Percentiles rank a stretch among this genome's conserved stretches.
Evolutionary conservation across 2,113 vertebrate genomes (phyloP).

Genomic region (Lophochroa leadbeateri): DNA sequence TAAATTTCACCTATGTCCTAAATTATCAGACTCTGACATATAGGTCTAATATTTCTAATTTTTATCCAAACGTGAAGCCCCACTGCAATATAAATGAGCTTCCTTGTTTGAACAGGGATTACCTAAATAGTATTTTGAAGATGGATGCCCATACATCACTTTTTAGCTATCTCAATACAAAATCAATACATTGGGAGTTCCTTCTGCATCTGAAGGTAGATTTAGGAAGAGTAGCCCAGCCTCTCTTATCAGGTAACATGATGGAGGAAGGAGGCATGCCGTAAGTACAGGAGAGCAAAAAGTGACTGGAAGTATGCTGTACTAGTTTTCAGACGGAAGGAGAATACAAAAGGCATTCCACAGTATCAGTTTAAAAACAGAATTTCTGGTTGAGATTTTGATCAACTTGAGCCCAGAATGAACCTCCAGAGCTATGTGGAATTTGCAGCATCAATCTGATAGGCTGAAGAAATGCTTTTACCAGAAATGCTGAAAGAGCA

Average conservation of each 20-base stretch:
- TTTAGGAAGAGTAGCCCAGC: not conserved
- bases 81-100: not conserved
- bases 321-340: not conserved
- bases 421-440: not conserved
- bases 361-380: not conserved
- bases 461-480: not conserved
- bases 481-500: slow-evolving; percentile 20
- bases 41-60: not conserved
- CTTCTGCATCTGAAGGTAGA: not conserved
- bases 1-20: not conserved
- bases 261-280: not conserved
- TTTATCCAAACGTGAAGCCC: not conserved
- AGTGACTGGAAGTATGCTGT: not conserved
- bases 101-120: not conserved
- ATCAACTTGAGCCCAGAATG: not conserved
- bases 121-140: not conserved
- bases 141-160: not conserved
- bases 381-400: not conserved
- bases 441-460: not conserved
- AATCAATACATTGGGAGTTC: not conserved
- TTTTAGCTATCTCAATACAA: not conserved
- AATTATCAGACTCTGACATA: not conserved
- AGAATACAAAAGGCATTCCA: not conserved
- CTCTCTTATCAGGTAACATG: not conserved
- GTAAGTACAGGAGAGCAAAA: not conserved